Conservation (phyloP, 1,140 invertebrate species). For the Drosophila pseudoananassae region DNA sequence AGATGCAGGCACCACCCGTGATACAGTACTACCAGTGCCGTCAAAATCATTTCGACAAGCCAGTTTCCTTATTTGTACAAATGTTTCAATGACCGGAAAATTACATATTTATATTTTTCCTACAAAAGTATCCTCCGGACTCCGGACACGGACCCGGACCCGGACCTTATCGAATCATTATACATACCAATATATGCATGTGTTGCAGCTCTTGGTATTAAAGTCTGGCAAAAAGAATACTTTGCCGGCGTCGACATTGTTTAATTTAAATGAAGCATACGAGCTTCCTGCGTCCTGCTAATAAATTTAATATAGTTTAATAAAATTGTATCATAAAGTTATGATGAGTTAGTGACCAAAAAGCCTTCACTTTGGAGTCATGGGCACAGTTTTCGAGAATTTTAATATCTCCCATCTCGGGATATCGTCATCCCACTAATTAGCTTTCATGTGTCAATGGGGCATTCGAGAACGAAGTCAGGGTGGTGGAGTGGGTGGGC, state of each 20-base stretch:
- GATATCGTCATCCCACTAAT: constrained; percentile 26
- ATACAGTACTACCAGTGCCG: constrained; percentile 33
- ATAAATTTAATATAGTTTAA: background rate
- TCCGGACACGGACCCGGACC: no score
- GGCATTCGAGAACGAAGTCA: constrained; percentile 3
- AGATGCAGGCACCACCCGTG: constrained; percentile 11
- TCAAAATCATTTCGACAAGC: constrained; percentile 57
- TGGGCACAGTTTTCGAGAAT: constrained; percentile 5
- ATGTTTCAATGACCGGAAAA: constrained; percentile 79
- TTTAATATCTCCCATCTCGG: constrained; percentile 7
- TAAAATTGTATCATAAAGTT: no score
- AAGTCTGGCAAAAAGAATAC: background rate
- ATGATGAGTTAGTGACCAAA: no score
- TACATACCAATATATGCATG: constrained; percentile 54
- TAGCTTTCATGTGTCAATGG: constrained; percentile 39
- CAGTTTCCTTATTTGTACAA: constrained; percentile 77
- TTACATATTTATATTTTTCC: constrained; percentile 79
- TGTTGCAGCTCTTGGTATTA: constrained; percentile 16
- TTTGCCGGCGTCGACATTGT: background rate
- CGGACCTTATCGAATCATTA: constrained; percentile 52
- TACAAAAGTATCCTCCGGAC: constrained; percentile 34
- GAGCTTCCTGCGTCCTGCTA: background rate
- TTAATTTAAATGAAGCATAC: background rate
- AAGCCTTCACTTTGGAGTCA: background rate
- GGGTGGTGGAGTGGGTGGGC: background rate